These are phyloP conservation scores for Ispidina lecontei DNA, from an alignment of 2,797 vertebrate genomes.

Conservation along the genomic window DNA sequence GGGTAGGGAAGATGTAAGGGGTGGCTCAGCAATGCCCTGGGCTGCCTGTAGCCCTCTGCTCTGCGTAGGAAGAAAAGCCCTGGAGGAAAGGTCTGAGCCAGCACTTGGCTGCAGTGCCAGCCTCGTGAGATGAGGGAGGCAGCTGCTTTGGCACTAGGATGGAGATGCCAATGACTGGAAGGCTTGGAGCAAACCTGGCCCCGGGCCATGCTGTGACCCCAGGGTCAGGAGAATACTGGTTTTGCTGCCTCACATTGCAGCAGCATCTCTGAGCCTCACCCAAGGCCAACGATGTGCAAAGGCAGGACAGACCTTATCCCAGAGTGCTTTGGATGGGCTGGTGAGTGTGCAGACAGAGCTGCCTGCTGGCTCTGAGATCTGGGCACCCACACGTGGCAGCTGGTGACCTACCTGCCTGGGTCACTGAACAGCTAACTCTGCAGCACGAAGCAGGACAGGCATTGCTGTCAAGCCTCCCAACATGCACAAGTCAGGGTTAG, in stretches of 20 bases:
- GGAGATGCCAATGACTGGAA: not conserved
- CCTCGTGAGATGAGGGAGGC: not conserved
- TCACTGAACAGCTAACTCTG: not conserved
- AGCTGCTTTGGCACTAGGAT: not conserved
- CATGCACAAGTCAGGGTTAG: not conserved
- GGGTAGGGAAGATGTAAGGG: not conserved
- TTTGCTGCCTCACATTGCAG: not conserved
- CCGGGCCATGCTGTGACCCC: not conserved
- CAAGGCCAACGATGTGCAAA: not conserved
- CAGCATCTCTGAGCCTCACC: not conserved
- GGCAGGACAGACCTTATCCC: not conserved
- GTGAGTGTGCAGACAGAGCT: not conserved
- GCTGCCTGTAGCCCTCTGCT: not conserved
- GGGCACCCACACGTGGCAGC: not conserved
- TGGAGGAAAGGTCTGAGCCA: not conserved
- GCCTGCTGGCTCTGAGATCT: not conserved
- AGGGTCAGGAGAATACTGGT: not conserved
- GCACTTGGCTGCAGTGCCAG: not conserved
- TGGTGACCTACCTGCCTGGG: not conserved
- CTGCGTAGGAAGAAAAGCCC: not conserved
- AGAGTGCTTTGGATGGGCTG: not conserved
- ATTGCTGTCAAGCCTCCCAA: not conserved
- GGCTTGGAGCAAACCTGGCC: not conserved
- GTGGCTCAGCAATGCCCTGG: not conserved
- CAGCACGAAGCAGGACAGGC: not conserved